Percentiles rank a stretch among this genome's conserved stretches.
Conservation (phyloP, 2,113 vertebrate genomes). For the Bubo blakistoni region DNA sequence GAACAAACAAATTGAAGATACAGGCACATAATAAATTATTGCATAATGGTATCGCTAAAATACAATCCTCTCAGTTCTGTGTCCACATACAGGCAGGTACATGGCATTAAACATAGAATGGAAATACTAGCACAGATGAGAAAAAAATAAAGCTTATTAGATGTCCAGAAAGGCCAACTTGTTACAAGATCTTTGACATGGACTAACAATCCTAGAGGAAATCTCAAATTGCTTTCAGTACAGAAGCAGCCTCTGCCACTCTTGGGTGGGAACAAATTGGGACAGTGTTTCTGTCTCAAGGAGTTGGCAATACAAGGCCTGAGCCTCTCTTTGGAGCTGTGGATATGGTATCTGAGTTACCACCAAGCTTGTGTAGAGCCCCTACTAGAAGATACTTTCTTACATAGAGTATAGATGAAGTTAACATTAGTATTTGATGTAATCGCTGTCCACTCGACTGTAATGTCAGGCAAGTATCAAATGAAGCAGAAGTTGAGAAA, state of each 20-base stretch:
- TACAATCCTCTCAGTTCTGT: neutral
- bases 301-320: neutral
- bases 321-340: neutral
- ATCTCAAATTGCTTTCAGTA: neutral
- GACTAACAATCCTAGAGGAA: neutral
- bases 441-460: neutral
- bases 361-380: neutral
- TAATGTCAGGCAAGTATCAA: neutral
- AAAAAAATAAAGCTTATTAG: neutral
- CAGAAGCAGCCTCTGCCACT: neutral
- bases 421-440: neutral
- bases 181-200: neutral
- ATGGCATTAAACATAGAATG: neutral
- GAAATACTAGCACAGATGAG: neutral
- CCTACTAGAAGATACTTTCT: neutral
- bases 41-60: neutral
- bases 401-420: neutral
- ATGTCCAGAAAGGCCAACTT: neutral
- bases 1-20: neutral
- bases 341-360: neutral
- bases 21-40: neutral
- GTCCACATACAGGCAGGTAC: neutral
- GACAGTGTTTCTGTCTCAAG: neutral
- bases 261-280: neutral
- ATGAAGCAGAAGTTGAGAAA: neutral